Evolutionary conservation across 2,113 vertebrate species (phyloP), one percentile per base, ranked within the genome.

Genomic region (Corvus cornix): DNA sequence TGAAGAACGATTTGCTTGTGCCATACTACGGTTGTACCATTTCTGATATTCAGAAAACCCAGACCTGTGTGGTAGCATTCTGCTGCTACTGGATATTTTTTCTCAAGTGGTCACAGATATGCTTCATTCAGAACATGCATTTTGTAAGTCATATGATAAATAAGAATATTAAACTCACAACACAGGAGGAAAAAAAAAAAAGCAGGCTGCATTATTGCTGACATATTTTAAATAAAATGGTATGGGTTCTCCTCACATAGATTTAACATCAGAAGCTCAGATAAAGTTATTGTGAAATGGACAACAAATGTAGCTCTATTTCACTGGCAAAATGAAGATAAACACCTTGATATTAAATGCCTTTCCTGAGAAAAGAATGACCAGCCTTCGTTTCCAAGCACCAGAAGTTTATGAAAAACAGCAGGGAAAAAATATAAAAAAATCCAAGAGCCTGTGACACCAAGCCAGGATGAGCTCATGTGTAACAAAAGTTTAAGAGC

Each of bases 1-100:
- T 39, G 37, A 78, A 85, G 43, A 56, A 26, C 5, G 2, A 60
- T 64, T 90, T 74, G 16, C 28, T 26, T 22, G 67, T 30, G n/a
- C 11, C 0, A 0, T 23, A 5, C 53, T 19, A 7, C 8, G 13
- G 9, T 22, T 44, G 26, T 15, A 30, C 9, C 0, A 1, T 46
- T 85, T 63, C 27, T 46, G 26, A 81, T 30, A 30, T 1, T 4
- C 12, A 48, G 39, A 51, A 62, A 23, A 22, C 5, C 8, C 27
- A 67, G 41, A 17, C 10, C 12, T 26, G 5, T 30, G 23, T 37
- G 22, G 24, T 10, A 31, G 17, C 13, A 37, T 53, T 1, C 2
- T 78, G 41, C 16, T 79, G 33, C 30, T 56, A 18, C 6, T 75
- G 53, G 19, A 13, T 6, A 53, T 44, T 76, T 91, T 63, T 31